A percentile compares a stretch with the other conserved stretches of the same genome.
These are phyloP conservation scores for Baryphthengus martii DNA, from an alignment of 2,113 vertebrate genomes.

Conservation along the genomic window DNA sequence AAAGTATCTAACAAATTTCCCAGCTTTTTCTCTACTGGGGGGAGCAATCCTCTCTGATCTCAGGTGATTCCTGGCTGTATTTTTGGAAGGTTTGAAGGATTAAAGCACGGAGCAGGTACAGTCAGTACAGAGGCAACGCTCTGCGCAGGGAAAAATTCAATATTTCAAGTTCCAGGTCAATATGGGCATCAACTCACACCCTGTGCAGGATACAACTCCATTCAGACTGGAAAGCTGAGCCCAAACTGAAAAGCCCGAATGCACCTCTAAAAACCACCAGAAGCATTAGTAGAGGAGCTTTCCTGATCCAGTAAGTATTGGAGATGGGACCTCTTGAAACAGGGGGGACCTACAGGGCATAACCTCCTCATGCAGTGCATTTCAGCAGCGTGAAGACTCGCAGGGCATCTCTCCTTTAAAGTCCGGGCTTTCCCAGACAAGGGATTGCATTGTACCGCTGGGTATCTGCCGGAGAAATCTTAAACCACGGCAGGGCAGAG, in stretches of 20 bases:
- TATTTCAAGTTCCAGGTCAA: background rate
- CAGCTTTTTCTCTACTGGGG: background rate
- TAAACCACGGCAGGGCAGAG: background rate
- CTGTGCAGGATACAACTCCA: background rate
- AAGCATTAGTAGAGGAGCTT: background rate
- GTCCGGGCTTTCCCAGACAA: background rate
- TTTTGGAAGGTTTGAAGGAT: background rate
- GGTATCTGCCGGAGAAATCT: background rate
- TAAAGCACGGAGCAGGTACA: background rate
- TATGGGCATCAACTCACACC: background rate
- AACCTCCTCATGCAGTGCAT: background rate
- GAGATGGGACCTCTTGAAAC: background rate
- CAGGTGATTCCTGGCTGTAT: background rate
- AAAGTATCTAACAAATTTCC: background rate
- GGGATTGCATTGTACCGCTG: background rate
- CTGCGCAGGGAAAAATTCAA: rapidly evolving
- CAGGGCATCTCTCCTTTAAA: background rate
- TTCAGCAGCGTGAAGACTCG: background rate
- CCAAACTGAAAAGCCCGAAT: background rate
- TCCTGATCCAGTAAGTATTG: no score
- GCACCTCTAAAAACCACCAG: background rate
- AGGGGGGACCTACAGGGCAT: background rate
- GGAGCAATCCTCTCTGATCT: background rate
- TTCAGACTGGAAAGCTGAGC: background rate
- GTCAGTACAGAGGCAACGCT: background rate